Percentiles rank a stretch among this genome's conserved stretches.
Conservation (phyloP, 2,888 invertebrate genomes). For the Mythimna impura region DNA sequence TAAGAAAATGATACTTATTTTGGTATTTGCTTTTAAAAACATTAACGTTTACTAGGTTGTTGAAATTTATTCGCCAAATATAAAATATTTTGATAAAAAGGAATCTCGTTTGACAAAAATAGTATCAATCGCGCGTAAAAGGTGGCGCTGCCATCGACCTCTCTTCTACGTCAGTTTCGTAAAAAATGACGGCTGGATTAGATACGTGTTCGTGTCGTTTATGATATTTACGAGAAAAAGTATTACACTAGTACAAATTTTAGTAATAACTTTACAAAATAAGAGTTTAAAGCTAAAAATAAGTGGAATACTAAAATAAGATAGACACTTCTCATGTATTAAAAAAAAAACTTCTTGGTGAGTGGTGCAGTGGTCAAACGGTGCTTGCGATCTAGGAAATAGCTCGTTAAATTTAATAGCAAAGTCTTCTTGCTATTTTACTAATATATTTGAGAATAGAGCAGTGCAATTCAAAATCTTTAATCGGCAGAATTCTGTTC, state of each 20-base stretch:
- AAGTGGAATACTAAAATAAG: conserved; percentile 79
- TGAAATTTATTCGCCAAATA: conserved; percentile 26
- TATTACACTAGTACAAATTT: conserved; percentile 83
- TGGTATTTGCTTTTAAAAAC: conserved; percentile 18
- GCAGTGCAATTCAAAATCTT: conserved; percentile 28
- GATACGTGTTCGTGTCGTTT: conserved; percentile 90
- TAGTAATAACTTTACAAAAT: conserved; percentile 76
- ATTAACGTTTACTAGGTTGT: neutral
- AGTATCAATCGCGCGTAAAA: conserved; percentile 69
- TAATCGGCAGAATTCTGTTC: conserved; percentile 7
- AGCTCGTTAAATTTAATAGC: conserved; percentile 73
- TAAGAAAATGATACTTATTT: conserved; percentile 27
- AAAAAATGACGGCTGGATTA: conserved; percentile 90
- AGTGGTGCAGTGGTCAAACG: conserved; percentile 83
- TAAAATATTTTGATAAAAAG: conserved; percentile 45
- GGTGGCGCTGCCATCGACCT: conserved; percentile 81
- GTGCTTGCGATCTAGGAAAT: conserved; percentile 81
- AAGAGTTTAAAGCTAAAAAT: conserved; percentile 75
- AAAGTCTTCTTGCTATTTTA: conserved; percentile 32
- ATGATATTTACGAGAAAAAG: conserved; percentile 90
- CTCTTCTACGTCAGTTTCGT: conserved; percentile 86
- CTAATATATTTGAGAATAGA: conserved; percentile 19
- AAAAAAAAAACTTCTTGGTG: conserved; percentile 83
- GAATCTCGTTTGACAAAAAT: conserved; percentile 72
- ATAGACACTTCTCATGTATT: conserved; percentile 85